Percentiles rank a stretch among this genome's conserved stretches.
These are phyloP conservation scores for Cheiracanthium punctorium DNA, from an alignment of 2,888 invertebrate species.

Conservation along the genomic window DNA sequence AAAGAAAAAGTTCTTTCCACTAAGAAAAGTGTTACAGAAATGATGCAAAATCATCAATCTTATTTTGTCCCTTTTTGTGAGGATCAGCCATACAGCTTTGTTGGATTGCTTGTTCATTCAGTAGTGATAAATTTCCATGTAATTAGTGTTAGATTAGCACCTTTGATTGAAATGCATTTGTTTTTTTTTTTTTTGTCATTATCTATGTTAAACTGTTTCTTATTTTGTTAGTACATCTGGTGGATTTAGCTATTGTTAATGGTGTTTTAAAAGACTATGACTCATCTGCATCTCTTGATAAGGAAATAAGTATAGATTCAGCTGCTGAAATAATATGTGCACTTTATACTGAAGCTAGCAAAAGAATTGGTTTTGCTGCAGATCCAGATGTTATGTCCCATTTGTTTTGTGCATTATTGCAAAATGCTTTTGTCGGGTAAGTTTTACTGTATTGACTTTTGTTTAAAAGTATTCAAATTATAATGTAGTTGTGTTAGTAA, in stretches of 20 bases:
- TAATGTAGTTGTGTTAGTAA: no score
- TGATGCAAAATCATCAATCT: no score
- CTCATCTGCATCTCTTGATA: conserved; percentile 25
- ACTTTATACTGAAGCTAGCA: conserved; percentile 52
- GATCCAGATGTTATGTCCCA: conserved; percentile 47
- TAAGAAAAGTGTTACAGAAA: no score
- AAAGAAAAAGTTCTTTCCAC: no score
- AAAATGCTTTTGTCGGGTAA: conserved; percentile 57
- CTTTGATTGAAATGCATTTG: no score
- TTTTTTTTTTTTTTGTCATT: no score
- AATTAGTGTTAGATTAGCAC: no score
- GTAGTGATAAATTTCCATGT: no score
- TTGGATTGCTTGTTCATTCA: no score
- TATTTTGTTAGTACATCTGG: conserved; percentile 46
- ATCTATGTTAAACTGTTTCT: not conserved
- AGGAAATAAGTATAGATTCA: conserved; percentile 24
- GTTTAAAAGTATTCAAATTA: no score
- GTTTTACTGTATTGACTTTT: conserved; percentile 21
- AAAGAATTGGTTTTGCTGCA: conserved; percentile 42
- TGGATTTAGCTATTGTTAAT: conserved; percentile 37
- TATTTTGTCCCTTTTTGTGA: no score
- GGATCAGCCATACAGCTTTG: no score
- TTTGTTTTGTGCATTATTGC: conserved; percentile 53
- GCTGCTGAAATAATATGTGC: conserved; percentile 34
- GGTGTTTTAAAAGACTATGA: conserved; percentile 36